Evolutionary conservation across 2,797 vertebrate genomes (phyloP).

Genomic region (Spea hammondii): DNA sequence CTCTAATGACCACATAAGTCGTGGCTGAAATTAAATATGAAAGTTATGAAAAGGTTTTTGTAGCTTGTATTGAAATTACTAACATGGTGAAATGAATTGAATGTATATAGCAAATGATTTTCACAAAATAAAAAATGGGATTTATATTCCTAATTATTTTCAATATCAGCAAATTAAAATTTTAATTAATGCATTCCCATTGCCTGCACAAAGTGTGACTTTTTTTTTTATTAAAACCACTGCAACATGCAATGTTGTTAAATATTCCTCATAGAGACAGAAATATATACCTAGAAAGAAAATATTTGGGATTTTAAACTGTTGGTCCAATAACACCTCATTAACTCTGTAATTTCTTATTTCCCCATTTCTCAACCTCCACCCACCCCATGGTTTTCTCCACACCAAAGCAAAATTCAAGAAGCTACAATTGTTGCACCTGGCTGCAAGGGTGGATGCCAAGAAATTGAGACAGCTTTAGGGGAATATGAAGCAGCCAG

Average conservation of each 20-base stretch:
- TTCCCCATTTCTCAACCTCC: slow-evolving; percentile 11
- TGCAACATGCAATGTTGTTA: slow-evolving; percentile 20
- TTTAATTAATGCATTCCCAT: slow-evolving; percentile 26
- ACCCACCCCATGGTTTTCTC: not conserved
- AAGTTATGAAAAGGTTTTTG: slow-evolving; percentile 10
- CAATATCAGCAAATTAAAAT: too few relatives aligned
- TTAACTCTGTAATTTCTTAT: slow-evolving; percentile 24
- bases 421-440: not conserved
- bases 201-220: not conserved
- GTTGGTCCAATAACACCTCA: slow-evolving; percentile 20
- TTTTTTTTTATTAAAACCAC: slow-evolving; percentile 19
- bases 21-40: slow-evolving; percentile 20
- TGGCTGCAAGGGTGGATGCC: not conserved
- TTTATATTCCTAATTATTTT: slow-evolving; percentile 22
- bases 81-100: slow-evolving; percentile 23
- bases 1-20: slow-evolving; percentile 12
- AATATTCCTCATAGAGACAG: slow-evolving; percentile 19
- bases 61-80: slow-evolving; percentile 27
- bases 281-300: not conserved
- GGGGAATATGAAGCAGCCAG: not conserved
- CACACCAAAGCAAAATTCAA: slow-evolving; percentile 7
- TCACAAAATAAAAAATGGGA: slow-evolving; percentile 7
- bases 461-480: not conserved
- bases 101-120: slow-evolving; percentile 14
- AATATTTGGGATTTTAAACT: not conserved